Conservation (phyloP, 53 echinoderm and acorn worm species). For the Echinarachnius parma region DNA sequence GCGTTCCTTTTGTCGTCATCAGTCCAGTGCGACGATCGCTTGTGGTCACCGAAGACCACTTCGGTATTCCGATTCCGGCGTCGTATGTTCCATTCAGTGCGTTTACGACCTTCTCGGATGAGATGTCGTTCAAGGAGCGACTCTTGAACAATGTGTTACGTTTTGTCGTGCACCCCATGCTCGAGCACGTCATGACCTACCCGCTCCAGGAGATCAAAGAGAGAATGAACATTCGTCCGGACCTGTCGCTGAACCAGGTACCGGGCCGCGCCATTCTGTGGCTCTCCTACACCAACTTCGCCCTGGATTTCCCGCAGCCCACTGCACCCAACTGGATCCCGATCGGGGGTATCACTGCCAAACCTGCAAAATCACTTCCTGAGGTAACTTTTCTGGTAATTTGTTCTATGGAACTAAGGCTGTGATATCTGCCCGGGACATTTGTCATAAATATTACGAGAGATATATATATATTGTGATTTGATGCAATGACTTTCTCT, state of each 20-base stretch:
- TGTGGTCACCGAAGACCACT: slow-evolving; percentile 40
- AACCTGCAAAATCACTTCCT: slow-evolving; percentile 19
- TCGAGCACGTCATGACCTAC: not conserved
- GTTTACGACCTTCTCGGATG: slow-evolving; percentile 42
- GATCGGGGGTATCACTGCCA: slow-evolving; percentile 41
- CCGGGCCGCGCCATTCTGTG: slow-evolving; percentile 49
- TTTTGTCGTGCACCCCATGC: not conserved
- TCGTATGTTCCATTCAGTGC: slow-evolving; percentile 61
- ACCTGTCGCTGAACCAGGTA: slow-evolving; percentile 29
- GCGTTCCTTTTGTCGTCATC: slow-evolving; percentile 49
- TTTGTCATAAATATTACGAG: too few species aligned
- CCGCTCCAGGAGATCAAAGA: not conserved
- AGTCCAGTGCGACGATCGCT: slow-evolving; percentile 45
- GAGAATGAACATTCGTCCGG: slow-evolving; percentile 32
- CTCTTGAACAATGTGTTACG: slow-evolving; percentile 30
- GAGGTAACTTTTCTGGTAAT: too few species aligned
- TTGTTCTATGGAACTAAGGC: too few species aligned
- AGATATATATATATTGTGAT: too few species aligned
- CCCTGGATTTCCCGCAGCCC: slow-evolving; percentile 64
- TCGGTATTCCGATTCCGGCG: slow-evolving; percentile 59
- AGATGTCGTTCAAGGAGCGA: slow-evolving; percentile 59
- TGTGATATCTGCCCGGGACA: too few species aligned
- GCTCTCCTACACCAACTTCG: slow-evolving; percentile 51
- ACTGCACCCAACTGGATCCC: slow-evolving; percentile 50
- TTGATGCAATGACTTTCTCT: too few species aligned